A percentile compares a stretch with the other conserved stretches of the same genome.
phyloP scores from a whole-genome alignment of 2,113 vertebrate species.

The Aspiorhynchus laticeps region DNA sequence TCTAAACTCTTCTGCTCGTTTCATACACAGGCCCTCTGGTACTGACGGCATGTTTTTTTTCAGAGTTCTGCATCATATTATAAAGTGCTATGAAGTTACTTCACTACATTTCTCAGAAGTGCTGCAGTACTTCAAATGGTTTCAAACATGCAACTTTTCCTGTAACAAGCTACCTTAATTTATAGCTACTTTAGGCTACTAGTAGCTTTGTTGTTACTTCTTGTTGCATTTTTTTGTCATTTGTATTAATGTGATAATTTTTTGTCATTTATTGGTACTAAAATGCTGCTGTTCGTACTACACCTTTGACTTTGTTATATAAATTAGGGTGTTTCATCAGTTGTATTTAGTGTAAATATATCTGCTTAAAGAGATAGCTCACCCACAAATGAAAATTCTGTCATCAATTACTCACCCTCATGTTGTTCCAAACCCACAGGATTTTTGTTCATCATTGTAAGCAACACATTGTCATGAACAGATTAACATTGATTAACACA shows the following conservation, averaged over 20 bases:
- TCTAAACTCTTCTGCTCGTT: background rate
- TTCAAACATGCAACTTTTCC: background rate
- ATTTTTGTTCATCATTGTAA: background rate
- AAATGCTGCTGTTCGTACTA: background rate
- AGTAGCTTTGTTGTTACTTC: background rate
- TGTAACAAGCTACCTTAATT: background rate
- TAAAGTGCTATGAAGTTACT: background rate
- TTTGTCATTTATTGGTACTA: background rate
- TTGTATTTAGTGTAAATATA: background rate
- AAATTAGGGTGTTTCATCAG: background rate
- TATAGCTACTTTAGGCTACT: background rate
- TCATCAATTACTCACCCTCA: background rate
- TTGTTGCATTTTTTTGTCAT: background rate
- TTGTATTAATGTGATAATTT: background rate
- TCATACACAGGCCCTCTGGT: constrained; percentile 31
- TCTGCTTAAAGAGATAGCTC: background rate
- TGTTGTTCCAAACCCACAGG: background rate
- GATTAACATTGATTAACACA: background rate
- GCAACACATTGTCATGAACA: background rate
- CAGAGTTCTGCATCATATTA: background rate
- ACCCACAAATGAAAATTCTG: background rate
- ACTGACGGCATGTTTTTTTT: constrained; percentile 16
- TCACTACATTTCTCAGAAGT: background rate
- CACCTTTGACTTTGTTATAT: background rate
- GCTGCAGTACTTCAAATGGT: background rate